A percentile compares a stretch with the other conserved stretches of the same genome.
These are phyloP conservation scores for Proales similis DNA, from an alignment of 1,140 invertebrate species.

Conservation along the genomic window DNA sequence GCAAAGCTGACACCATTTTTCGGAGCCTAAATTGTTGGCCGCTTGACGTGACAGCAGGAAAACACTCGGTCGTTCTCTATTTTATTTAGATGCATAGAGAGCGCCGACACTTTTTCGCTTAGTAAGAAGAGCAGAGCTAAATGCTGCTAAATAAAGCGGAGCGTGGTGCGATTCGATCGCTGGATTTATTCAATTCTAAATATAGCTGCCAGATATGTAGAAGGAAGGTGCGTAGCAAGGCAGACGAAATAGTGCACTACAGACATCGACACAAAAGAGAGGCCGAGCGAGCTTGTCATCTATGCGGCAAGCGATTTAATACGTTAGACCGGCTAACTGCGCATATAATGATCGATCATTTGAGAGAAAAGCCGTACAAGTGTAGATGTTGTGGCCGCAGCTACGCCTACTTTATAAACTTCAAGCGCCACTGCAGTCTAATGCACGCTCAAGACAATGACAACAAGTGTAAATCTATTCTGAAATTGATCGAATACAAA, in stretches of 20 bases:
- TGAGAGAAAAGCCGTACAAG: constrained; percentile 18
- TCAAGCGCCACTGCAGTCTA: constrained; percentile 10
- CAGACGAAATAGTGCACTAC: constrained; percentile 30
- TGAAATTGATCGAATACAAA: constrained; percentile 1
- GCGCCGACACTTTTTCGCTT: background rate
- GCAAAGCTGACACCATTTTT: constrained; percentile 6
- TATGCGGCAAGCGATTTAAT: background rate
- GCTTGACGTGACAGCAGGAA: too few species aligned
- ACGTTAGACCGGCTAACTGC: background rate
- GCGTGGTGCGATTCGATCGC: background rate
- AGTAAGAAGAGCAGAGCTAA: background rate
- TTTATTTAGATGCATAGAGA: too few species aligned
- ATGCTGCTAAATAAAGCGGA: background rate
- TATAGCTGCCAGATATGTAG: constrained; percentile 23
- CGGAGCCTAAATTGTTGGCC: too few species aligned
- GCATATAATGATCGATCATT: constrained; percentile 19
- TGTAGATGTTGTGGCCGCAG: constrained; percentile 5
- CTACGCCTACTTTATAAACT: background rate
- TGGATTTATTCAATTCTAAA: constrained; percentile 34
- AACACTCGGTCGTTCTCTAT: too few species aligned
- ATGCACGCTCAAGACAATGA: background rate
- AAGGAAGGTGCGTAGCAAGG: constrained; percentile 5
- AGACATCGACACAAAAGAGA: background rate
- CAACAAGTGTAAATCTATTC: background rate
- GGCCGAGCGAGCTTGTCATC: background rate